phyloP scores from a whole-genome alignment of 2,888 invertebrate species.

The Chloroclysta siterata region DNA sequence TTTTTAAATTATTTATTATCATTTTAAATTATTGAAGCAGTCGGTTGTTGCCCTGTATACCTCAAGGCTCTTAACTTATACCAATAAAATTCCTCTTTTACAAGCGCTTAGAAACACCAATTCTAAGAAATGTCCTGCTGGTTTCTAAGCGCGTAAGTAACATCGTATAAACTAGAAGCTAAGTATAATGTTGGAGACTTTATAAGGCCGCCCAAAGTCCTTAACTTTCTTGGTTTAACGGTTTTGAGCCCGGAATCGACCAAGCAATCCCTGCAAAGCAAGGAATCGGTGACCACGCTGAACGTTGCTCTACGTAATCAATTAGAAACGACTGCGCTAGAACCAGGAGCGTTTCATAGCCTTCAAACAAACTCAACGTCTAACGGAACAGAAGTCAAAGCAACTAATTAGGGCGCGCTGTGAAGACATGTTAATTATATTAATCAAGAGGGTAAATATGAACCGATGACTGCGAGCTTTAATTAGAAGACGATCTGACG shows the following conservation, averaged over 20 bases:
- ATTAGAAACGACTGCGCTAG: background rate
- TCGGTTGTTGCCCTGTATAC: background rate
- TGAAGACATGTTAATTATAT: conserved; percentile 44
- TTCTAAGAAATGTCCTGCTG: conserved; percentile 11
- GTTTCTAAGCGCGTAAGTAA: background rate
- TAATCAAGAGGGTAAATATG: conserved; percentile 50
- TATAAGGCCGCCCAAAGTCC: no score
- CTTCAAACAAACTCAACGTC: conserved; percentile 16
- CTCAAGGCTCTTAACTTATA: conserved; percentile 1
- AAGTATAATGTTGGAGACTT: no score
- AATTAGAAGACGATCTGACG: conserved; percentile 51
- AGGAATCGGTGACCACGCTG: background rate
- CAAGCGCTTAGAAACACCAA: background rate
- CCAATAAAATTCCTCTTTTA: conserved; percentile 19
- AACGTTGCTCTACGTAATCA: background rate
- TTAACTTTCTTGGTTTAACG: background rate
- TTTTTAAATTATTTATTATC: no score
- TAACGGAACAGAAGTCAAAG: conserved; percentile 24
- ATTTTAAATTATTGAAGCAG: no score
- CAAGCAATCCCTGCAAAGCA: no score
- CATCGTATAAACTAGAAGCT: no score
- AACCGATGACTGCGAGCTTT: conserved; percentile 48
- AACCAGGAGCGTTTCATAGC: background rate
- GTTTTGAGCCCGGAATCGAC: no score
- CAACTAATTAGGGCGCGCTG: conserved; percentile 38